phyloP scores from a whole-genome alignment of 2,797 vertebrate genomes.

The Poecilia gillii region DNA sequence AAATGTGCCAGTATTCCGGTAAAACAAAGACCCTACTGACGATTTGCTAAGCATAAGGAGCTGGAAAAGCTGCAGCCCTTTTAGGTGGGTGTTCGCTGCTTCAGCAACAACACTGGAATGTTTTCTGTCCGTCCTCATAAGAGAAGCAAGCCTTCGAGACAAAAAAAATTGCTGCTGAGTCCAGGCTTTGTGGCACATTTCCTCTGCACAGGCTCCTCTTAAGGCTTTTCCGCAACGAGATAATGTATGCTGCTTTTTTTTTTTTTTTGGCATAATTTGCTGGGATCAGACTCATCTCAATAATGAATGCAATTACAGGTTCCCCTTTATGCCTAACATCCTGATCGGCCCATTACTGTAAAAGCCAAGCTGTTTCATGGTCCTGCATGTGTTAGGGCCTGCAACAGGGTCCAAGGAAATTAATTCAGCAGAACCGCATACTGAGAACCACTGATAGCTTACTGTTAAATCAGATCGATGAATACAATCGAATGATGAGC shows the following conservation, averaged over 20 bases:
- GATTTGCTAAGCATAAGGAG: slow-evolving; percentile 14
- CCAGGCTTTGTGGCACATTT: slow-evolving; percentile 52
- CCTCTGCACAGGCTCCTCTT: slow-evolving; percentile 41
- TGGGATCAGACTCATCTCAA: slow-evolving; percentile 67
- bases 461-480: slow-evolving; percentile 13
- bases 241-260: slow-evolving; percentile 58
- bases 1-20: slow-evolving; percentile 15
- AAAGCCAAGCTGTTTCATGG: slow-evolving; percentile 48
- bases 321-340: slow-evolving; percentile 69
- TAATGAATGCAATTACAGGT: slow-evolving; percentile 77
- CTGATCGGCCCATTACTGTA: slow-evolving; percentile 65
- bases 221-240: slow-evolving; percentile 35
- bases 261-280: slow-evolving; percentile 57
- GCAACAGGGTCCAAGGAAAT: slow-evolving; percentile 6
- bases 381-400: slow-evolving; percentile 33
- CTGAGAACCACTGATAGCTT: slow-evolving; percentile 10
- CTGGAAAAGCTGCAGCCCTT: slow-evolving; percentile 20
- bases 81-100: slow-evolving; percentile 46
- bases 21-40: slow-evolving; percentile 29
- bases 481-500: slow-evolving; percentile 16
- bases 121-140: slow-evolving; percentile 28
- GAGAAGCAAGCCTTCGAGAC: slow-evolving; percentile 27
- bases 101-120: slow-evolving; percentile 30
- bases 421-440: slow-evolving; percentile 18
- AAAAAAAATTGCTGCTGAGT: slow-evolving; percentile 38